phyloP scores from a whole-genome alignment of 30 jellyfish, hydroid and myxozoan genomes.

The Catostylus mosaicus region DNA sequence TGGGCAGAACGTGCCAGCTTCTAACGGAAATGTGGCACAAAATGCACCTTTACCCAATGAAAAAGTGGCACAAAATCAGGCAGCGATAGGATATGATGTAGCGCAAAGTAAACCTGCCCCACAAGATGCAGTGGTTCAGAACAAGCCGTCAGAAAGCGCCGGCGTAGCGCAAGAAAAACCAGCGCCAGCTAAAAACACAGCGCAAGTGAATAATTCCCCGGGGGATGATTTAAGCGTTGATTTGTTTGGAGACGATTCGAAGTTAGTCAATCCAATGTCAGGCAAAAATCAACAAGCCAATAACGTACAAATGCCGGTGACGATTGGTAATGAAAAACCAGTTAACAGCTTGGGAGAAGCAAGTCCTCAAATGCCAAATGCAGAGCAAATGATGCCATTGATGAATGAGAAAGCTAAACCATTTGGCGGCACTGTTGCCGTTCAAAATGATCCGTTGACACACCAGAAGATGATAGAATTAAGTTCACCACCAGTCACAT shows the following conservation, averaged over 20 bases:
- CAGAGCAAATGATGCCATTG: neutral
- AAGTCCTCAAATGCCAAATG: neutral
- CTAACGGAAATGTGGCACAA: slow-evolving; percentile 32
- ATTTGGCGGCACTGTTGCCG: neutral
- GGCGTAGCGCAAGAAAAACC: neutral
- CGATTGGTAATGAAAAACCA: neutral
- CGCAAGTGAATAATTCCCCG: slow-evolving; percentile 25
- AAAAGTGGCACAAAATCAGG: slow-evolving; percentile 2
- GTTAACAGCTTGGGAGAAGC: neutral
- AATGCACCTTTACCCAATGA: neutral
- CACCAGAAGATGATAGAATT: slow-evolving; percentile 48
- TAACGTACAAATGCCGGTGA: neutral
- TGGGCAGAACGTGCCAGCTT: no score
- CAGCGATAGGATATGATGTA: neutral
- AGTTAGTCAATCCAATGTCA: neutral
- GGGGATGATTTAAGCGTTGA: neutral
- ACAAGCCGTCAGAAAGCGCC: slow-evolving; percentile 5
- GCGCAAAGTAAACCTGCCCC: slow-evolving; percentile 23
- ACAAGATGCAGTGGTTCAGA: neutral
- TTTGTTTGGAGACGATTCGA: neutral
- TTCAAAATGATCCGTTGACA: slow-evolving; percentile 1
- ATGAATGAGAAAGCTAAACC: neutral
- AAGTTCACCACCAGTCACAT: slow-evolving; percentile 43
- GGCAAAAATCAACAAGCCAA: neutral
- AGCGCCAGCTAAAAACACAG: slow-evolving; percentile 31